Conservation (phyloP, 1,140 invertebrate species). For the Danaus melanippus region DNA sequence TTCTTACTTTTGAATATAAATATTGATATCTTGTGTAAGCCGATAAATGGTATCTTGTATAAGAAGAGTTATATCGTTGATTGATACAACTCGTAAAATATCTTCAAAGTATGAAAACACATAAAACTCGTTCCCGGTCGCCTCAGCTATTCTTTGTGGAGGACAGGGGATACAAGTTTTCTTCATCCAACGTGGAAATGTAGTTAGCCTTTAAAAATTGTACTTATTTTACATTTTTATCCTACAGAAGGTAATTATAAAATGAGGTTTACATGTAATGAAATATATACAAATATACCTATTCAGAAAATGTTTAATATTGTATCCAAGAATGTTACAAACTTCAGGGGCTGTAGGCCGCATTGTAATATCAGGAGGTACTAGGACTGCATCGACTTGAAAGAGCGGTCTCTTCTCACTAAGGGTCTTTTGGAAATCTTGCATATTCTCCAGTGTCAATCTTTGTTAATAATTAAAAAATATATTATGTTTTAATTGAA, state of each 20-base stretch:
- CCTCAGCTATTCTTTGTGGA: slow-evolving; percentile 71
- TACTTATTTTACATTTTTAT: slow-evolving; percentile 1
- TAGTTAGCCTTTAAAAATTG: slow-evolving; percentile 73
- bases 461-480: slow-evolving; percentile 39
- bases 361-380: slow-evolving; percentile 81
- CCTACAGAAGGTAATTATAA: background rate
- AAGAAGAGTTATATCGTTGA: slow-evolving; percentile 78
- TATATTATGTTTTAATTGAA: background rate
- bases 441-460: slow-evolving; percentile 78
- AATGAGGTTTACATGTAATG: too few relatives aligned
- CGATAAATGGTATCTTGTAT: slow-evolving; percentile 78
- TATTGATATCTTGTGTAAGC: slow-evolving; percentile 74
- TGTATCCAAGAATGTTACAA: slow-evolving; percentile 79
- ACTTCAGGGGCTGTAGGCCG: slow-evolving; percentile 82
- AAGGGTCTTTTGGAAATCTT: slow-evolving; percentile 78
- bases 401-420: slow-evolving; percentile 77
- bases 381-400: slow-evolving; percentile 82
- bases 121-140: slow-evolving; percentile 72
- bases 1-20: slow-evolving; percentile 77
- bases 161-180: slow-evolving; percentile 83
- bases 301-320: slow-evolving; percentile 77
- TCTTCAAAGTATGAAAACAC: slow-evolving; percentile 85
- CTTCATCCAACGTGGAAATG: slow-evolving; percentile 87
- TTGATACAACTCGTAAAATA: slow-evolving; percentile 76
- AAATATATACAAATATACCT: slow-evolving; percentile 42